phyloP scores from a whole-genome alignment of 1,140 invertebrate genomes.

The Holotrichia oblita region DNA sequence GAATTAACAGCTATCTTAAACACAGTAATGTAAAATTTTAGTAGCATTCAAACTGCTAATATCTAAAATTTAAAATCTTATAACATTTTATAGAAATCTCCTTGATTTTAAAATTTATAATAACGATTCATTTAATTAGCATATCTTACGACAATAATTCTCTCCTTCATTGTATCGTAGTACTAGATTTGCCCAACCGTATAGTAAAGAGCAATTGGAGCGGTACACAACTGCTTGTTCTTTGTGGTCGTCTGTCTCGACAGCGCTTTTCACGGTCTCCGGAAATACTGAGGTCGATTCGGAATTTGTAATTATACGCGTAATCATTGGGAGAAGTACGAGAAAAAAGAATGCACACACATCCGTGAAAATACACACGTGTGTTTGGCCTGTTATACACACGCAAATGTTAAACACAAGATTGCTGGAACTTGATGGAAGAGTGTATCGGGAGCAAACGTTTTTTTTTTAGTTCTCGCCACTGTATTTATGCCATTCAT shows the following conservation, averaged over 20 bases:
- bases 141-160: too few species aligned
- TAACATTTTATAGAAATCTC: too few species aligned
- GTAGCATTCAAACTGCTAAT: too few species aligned
- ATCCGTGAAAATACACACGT: constrained; percentile 20
- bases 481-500: background rate
- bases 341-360: background rate
- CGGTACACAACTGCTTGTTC: background rate
- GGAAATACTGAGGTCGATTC: constrained; percentile 22
- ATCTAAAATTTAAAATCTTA: too few species aligned
- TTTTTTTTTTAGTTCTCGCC: background rate
- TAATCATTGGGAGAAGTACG: background rate
- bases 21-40: too few species aligned
- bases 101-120: too few species aligned
- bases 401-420: background rate
- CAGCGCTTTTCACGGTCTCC: constrained; percentile 13
- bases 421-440: background rate
- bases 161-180: too few species aligned
- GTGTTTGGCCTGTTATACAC: background rate
- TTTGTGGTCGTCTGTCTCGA: background rate
- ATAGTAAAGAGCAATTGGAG: background rate
- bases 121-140: too few species aligned
- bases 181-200: background rate
- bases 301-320: constrained; percentile 19
- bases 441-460: background rate
- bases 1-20: too few species aligned